Conservation (phyloP, 2,888 invertebrate species). For the Parochlus steinenii region DNA sequence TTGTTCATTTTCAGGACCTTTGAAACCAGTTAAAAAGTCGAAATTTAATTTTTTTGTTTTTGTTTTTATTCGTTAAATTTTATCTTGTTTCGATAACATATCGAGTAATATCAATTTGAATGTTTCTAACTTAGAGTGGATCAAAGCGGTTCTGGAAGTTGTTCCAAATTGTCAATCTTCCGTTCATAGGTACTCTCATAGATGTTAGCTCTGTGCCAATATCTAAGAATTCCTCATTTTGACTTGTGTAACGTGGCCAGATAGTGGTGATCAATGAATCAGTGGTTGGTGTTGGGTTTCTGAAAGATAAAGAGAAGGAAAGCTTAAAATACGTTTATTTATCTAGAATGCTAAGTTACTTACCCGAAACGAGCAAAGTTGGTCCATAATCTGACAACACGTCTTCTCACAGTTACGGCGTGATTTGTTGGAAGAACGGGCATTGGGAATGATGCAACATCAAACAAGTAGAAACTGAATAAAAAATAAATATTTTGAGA, state of each 20-base stretch:
- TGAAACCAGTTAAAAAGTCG: no score
- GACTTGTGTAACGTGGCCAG: slow-evolving; percentile 30
- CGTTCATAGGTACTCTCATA: slow-evolving; percentile 31
- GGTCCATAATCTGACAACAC: slow-evolving; percentile 1
- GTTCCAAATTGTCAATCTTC: slow-evolving; percentile 34
- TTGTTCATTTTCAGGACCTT: no score
- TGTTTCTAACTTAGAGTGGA: no score
- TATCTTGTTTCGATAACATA: no score
- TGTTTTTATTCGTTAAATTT: no score
- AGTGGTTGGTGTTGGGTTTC: slow-evolving; percentile 33
- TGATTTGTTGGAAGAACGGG: slow-evolving; percentile 1
- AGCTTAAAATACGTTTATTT: no score
- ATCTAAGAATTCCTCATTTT: slow-evolving; percentile 30
- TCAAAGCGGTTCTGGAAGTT: slow-evolving; percentile 22
- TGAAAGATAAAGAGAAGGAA: slow-evolving; percentile 21
- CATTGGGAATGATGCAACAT: no score
- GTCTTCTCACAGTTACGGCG: not conserved
- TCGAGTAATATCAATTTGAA: no score
- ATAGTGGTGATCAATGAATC: slow-evolving; percentile 30
- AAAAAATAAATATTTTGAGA: no score
- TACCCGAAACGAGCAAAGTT: not conserved
- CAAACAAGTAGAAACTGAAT: no score
- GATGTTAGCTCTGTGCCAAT: slow-evolving; percentile 32
- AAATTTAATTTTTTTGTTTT: no score
- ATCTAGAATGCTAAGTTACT: no score